phyloP scores from a whole-genome alignment of 2,797 vertebrate species.

The Etheostoma perlongum region DNA sequence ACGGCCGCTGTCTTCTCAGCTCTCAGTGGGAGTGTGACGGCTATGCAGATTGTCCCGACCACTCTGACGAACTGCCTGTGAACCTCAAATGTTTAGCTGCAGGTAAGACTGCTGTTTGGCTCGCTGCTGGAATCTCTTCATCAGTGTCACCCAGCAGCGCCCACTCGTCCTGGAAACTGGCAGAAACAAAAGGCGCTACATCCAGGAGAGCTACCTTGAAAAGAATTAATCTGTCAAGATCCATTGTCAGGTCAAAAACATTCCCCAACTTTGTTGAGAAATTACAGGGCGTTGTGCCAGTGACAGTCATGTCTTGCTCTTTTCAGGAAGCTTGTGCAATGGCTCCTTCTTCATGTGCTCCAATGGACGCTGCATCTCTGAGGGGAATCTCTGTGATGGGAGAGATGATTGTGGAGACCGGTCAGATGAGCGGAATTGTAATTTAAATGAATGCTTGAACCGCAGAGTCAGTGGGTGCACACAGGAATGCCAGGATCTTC shows the following conservation, averaged over 20 bases:
- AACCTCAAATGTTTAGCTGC: conserved; percentile 94
- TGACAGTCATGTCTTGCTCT: conserved; percentile 59
- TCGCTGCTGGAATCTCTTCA: conserved; percentile 74
- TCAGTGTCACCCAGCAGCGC: conserved; percentile 63
- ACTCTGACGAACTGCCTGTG: conserved; percentile 95
- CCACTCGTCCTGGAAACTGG: conserved; percentile 38
- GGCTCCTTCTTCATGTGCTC: conserved; percentile 92
- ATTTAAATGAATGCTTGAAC: conserved; percentile 96
- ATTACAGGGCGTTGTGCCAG: conserved; percentile 17
- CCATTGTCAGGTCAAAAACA: conserved; percentile 22
- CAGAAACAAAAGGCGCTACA: conserved; percentile 37
- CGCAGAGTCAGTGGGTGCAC: conserved; percentile 95
- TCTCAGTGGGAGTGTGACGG: conserved; percentile 98
- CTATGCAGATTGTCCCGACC: conserved; percentile 95
- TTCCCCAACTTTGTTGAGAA: conserved; percentile 22
- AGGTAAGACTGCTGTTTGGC: conserved; percentile 85
- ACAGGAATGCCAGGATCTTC: conserved; percentile 96
- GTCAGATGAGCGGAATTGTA: conserved; percentile 96
- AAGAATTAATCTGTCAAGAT: conserved; percentile 55
- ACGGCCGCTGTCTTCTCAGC: conserved; percentile 95
- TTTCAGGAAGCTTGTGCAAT: conserved; percentile 88
- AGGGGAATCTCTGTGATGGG: conserved; percentile 89
- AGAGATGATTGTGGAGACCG: conserved; percentile 94
- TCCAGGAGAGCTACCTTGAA: conserved; percentile 31
- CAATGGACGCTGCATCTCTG: conserved; percentile 95